phyloP scores from a whole-genome alignment of 1,140 invertebrate species.

The Cydia pomonella region DNA sequence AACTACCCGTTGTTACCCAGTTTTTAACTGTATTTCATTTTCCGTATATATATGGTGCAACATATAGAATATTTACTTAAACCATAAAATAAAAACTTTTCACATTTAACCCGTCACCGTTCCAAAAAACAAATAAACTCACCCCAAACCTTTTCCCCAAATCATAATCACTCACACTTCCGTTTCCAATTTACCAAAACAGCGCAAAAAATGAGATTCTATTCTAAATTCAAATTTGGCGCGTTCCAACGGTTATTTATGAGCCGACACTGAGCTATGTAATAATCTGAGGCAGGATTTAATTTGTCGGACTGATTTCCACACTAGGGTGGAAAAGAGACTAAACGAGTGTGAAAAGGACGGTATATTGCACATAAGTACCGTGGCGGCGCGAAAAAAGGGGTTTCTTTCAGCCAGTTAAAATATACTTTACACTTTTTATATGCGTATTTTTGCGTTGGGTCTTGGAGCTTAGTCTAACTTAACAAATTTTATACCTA shows the following conservation, averaged over 20 bases:
- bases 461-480: no score
- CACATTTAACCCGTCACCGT: not conserved
- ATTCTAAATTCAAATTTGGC: conserved; percentile 56
- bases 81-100: not conserved
- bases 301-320: conserved; percentile 85
- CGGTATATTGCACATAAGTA: not conserved
- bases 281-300: conserved; percentile 85
- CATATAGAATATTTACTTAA: no score
- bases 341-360: not conserved
- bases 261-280: conserved; percentile 85
- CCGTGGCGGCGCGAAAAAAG: not conserved
- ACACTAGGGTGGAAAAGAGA: conserved; percentile 64
- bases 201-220: conserved; percentile 40
- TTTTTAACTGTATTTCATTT: no score
- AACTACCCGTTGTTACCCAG: no score
- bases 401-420: not conserved
- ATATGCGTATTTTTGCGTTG: no score
- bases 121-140: not conserved
- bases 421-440: no score
- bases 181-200: conserved; percentile 10
- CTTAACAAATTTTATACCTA: no score
- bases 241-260: conserved; percentile 81
- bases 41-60: no score
- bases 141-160: not conserved
- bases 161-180: conserved; percentile 11